Conservation (phyloP, 2,113 vertebrate species). For the Protobothrops mucrosquamatus region DNA sequence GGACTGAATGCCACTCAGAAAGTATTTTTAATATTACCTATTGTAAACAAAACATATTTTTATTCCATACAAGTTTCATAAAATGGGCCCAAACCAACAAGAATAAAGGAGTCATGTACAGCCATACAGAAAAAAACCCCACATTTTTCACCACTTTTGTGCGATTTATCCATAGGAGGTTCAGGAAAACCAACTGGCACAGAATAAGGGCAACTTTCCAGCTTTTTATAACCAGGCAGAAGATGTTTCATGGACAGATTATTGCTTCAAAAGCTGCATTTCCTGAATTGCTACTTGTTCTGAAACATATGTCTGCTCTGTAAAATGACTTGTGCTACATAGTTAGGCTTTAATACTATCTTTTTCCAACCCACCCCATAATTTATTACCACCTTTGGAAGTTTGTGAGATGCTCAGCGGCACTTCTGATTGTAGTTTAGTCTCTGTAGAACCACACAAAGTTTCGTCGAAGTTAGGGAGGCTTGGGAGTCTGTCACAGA, state of each 20-base stretch:
- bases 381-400: background rate
- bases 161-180: background rate
- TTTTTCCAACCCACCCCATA: background rate
- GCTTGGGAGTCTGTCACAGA: constrained; percentile 39
- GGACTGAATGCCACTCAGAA: background rate
- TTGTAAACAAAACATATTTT: background rate
- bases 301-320: background rate
- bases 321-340: constrained; percentile 44
- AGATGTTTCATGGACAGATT: background rate
- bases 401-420: background rate
- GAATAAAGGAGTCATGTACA: background rate
- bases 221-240: background rate
- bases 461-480: constrained; percentile 1
- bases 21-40: background rate
- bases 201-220: background rate
- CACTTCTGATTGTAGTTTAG: rapidly evolving
- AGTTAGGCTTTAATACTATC: constrained; percentile 16
- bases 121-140: background rate
- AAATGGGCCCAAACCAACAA: background rate
- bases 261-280: constrained; percentile 46
- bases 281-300: constrained; percentile 10
- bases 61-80: background rate
- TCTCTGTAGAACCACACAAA: constrained; percentile 19
- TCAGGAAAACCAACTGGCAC: background rate
- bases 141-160: background rate